Evolutionary conservation across 2,888 invertebrate genomes (phyloP).

Genomic region (Adineta ricciae): DNA sequence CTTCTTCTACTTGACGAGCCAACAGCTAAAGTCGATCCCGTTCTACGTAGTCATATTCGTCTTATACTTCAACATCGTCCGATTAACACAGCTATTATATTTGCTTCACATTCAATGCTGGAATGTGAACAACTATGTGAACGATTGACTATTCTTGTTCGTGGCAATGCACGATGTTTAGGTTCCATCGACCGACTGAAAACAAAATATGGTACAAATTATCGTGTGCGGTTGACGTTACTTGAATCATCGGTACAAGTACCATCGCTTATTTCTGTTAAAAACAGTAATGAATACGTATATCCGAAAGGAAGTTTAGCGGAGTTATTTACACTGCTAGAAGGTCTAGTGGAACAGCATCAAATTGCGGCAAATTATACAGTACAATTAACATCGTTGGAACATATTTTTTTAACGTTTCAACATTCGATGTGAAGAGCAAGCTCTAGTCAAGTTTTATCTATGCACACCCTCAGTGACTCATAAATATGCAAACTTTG

Average conservation of each 20-base stretch:
- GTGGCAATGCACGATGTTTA: background rate
- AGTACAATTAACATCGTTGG: background rate
- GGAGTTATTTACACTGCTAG: background rate
- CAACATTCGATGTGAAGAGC: background rate
- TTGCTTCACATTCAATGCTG: conserved; percentile 13
- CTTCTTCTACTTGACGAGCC: conserved; percentile 6
- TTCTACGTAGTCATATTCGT: background rate
- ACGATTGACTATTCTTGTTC: background rate
- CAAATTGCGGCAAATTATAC: background rate
- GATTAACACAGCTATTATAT: background rate
- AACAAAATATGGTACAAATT: background rate
- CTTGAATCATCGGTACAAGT: background rate
- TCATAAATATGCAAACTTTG: background rate
- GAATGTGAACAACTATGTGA: conserved; percentile 20
- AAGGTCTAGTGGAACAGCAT: background rate
- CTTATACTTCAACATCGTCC: background rate
- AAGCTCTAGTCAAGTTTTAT: background rate
- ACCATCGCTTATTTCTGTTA: background rate
- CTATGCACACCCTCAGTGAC: too few species aligned
- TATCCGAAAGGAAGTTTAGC: background rate
- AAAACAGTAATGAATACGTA: background rate
- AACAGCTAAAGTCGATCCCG: conserved; percentile 5
- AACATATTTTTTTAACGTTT: background rate
- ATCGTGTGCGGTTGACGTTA: background rate
- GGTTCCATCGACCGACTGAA: background rate